These are phyloP conservation scores for Microcebus griseorufus DNA, from an alignment of 2,113 vertebrate species.

Conservation along the genomic window DNA sequence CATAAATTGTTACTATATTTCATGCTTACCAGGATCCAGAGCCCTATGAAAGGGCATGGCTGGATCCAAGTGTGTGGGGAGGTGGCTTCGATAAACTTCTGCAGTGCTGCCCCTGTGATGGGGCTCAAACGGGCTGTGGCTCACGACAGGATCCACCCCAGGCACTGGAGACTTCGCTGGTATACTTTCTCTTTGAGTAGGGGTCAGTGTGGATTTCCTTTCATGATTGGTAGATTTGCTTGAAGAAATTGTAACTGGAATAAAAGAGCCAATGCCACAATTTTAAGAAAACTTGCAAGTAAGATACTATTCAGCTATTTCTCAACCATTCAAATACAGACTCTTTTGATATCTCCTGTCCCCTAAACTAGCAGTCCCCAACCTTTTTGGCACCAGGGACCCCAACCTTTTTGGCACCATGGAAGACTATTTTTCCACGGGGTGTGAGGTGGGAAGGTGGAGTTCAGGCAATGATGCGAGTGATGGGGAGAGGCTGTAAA, in stretches of 20 bases:
- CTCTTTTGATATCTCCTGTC: not conserved
- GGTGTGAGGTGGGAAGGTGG: no score
- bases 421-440: no score
- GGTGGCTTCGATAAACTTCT: slow-evolving; percentile 93
- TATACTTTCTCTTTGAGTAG: slow-evolving; percentile 94
- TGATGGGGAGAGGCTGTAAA: no score
- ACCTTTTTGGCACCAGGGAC: no score
- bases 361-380: not conserved
- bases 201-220: slow-evolving; percentile 94
- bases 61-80: slow-evolving; percentile 93
- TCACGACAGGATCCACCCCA: slow-evolving; percentile 90
- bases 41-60: slow-evolving; percentile 93
- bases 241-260: slow-evolving; percentile 88
- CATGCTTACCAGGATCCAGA: slow-evolving; percentile 92
- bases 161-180: slow-evolving; percentile 96
- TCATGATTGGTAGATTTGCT: slow-evolving; percentile 93
- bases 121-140: slow-evolving; percentile 96
- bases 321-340: not conserved
- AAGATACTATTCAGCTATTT: not conserved
- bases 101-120: slow-evolving; percentile 91
- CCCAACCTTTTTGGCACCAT: no score
- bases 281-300: slow-evolving; percentile 21
- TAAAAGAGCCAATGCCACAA: slow-evolving; percentile 25
- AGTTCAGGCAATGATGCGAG: no score
- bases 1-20: not conserved